Base-by-base conservation (phyloP, 2,888 invertebrate genomes). In the Caenorhabditis sp. region DNA sequence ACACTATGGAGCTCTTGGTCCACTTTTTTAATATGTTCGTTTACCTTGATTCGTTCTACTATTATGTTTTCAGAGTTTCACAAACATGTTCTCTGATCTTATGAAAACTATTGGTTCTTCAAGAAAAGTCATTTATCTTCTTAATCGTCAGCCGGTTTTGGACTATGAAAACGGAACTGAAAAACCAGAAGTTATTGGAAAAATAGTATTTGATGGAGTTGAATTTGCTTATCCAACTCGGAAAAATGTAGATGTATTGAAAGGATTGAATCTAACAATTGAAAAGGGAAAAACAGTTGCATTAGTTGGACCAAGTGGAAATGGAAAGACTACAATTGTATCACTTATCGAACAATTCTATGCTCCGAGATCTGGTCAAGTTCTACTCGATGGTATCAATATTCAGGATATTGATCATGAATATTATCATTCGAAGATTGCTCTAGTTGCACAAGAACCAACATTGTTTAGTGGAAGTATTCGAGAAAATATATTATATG, bases 151-250 rank as follows among this genome's bases (percentile, higher is more conserved):
- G 14, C 84, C 74, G 17, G 50, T 56, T 23, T 36, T 72, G 2
- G 72, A 72, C 36, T 72, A 67, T n/a, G 64, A 64, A 43, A 3
- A 54, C 3, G 72, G 72, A 61, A 62, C 68, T 1, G 68, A 72
- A 21, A 74, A 25, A 8, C 66, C 70, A 38, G 54, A 67, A 38
- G 27, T 83, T 27, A 14, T 65, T 12, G 94, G 94, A 8, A 91
- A 92, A 83, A 92, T 94, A 0, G 90, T 91, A 38, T 92, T 93
- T 76, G 90, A 91, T 66, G 89, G 91, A 26, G 91, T 94, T 0
- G 93, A 88, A 90, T 94, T 94, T 89, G 91, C 92, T 57, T 95
- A 95, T 89, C 94, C 95, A 0, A 92, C 93, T 0, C 91, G 94
- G 17, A 91, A 91, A 52, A 92, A 93, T 73, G 91, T 91, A 60